Percentiles rank a stretch among this genome's conserved stretches.
Conservation (phyloP, 2,888 invertebrate genomes). For the Tetramorium bicarinatum region DNA sequence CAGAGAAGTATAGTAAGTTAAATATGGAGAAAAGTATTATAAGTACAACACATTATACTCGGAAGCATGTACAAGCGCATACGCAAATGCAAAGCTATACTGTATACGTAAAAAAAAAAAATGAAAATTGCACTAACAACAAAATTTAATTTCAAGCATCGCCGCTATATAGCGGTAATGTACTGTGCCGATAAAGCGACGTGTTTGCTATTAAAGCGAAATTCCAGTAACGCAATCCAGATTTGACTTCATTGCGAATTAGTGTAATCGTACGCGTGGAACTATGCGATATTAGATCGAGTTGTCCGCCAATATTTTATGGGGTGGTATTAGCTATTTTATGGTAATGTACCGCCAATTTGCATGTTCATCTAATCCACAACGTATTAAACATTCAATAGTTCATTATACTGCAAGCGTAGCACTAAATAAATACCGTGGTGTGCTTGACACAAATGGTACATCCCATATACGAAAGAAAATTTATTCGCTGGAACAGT, state of each 20-base stretch:
- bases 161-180: not conserved
- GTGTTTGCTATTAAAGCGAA: slow-evolving; percentile 37
- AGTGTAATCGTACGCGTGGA: slow-evolving; percentile 44
- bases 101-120: not conserved
- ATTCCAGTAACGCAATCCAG: slow-evolving; percentile 31
- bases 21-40: slow-evolving; percentile 8
- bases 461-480: slow-evolving; percentile 10
- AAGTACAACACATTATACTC: not conserved
- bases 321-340: slow-evolving; percentile 49
- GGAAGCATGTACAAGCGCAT: not conserved
- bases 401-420: slow-evolving; percentile 32
- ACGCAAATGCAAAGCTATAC: not conserved
- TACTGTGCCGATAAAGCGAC: not conserved
- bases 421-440: slow-evolving; percentile 46
- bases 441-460: slow-evolving; percentile 25
- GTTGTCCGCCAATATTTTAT: slow-evolving; percentile 47
- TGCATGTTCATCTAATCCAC: slow-evolving; percentile 53
- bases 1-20: slow-evolving; percentile 3
- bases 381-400: slow-evolving; percentile 53
- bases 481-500: not conserved
- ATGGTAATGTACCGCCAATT: slow-evolving; percentile 51
- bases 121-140: slow-evolving; percentile 12
- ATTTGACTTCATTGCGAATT: slow-evolving; percentile 54
- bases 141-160: slow-evolving; percentile 21
- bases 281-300: slow-evolving; percentile 47